These are phyloP conservation scores for Dermatemys mawii DNA, from an alignment of 2,113 vertebrate species.

Conservation along the genomic window DNA sequence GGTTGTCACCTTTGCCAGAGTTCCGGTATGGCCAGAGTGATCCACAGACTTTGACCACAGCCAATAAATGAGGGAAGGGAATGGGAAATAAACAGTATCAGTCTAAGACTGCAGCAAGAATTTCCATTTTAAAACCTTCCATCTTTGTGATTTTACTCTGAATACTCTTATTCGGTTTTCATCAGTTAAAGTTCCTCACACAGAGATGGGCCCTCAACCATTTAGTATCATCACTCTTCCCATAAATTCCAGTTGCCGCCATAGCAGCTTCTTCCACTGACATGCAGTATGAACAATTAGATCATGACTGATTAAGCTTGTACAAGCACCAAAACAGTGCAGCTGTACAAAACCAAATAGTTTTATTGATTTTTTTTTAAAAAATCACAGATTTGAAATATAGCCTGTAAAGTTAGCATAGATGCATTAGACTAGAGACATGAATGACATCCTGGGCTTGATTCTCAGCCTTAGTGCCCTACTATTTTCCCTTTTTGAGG, in stretches of 20 bases:
- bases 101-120: background rate
- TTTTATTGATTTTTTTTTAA: background rate
- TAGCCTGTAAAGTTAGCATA: background rate
- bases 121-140: background rate
- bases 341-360: slow-evolving; percentile 51
- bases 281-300: slow-evolving; percentile 42
- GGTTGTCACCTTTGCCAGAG: too few species aligned
- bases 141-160: background rate
- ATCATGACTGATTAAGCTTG: slow-evolving; percentile 12
- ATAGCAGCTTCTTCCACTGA: background rate
- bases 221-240: background rate
- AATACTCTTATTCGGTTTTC: background rate
- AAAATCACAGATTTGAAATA: background rate
- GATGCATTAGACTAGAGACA: background rate
- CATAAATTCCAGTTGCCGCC: background rate
- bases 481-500: background rate
- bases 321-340: slow-evolving; percentile 47
- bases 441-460: background rate
- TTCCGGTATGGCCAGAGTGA: too few species aligned
- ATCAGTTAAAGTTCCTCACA: background rate
- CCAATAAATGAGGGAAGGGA: background rate
- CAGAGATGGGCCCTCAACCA: background rate
- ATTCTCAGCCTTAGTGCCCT: background rate
- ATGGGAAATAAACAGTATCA: background rate
- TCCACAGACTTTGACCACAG: background rate